Evolutionary conservation across 2,797 vertebrate genomes (phyloP), one percentile per base, ranked within the genome.

Genomic region (Gastrophryne carolinensis): DNA sequence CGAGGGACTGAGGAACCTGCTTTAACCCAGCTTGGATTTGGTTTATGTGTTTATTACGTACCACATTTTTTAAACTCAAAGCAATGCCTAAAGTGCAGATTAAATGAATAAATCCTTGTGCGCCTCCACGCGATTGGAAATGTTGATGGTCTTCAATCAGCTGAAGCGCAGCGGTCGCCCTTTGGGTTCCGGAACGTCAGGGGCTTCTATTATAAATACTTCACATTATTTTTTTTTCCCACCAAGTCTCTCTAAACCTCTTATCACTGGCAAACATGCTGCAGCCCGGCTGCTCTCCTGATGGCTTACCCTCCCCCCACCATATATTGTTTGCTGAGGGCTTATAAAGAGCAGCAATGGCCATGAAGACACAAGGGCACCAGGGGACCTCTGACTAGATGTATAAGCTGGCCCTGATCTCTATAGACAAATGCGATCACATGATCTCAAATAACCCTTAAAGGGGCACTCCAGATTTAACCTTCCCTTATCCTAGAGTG

Each of bases 221-320:
- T 73, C 50, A 56, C 32, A 63, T 23, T 52, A 63, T 73, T 53
- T 53, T 62, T 72, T 50, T 41, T 29, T 11, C 15, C 17, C 17
- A 3, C 12, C 15, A 34, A 27, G 23, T 15, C 35, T 47, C 21
- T 27, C 63, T 67, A 67, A 67, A 75, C 53, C 72, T 58, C 72
- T 75, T 75, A 75, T 75, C 53, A 57, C 49, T 63, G 2, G 41
- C 72, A 75, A 66, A 58, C 73, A 68, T 49, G 30, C 64, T 30
- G 41, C 47, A 10, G 32, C 41, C n/a, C 29, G 34, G 44, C 47
- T 26, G 17, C 32, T 17, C 34, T 65, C 72, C 61, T 17, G 47
- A 13, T 34, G 64, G 54, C 17, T 29, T 61, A 30, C 62, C 73
- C 57, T 54, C 56, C 57, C 64, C 56, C 34, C 2, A 15, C n/a